A percentile compares a stretch with the other conserved stretches of the same genome.
These are phyloP conservation scores for Hydropotes inermis DNA, from an alignment of 2,113 vertebrate species.

Conservation along the genomic window DNA sequence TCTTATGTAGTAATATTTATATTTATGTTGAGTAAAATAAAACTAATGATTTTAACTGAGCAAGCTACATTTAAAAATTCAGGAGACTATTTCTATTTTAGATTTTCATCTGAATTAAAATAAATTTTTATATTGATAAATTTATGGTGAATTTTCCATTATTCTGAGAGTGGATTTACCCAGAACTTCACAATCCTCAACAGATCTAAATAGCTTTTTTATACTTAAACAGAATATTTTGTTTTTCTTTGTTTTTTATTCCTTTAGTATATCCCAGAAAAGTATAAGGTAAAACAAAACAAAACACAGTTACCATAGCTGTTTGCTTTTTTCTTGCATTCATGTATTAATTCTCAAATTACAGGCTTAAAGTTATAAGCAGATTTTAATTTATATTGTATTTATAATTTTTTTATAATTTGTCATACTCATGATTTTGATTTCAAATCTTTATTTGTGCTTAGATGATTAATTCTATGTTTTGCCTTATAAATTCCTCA, in stretches of 20 bases:
- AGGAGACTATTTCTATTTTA: neutral
- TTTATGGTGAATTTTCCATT: neutral
- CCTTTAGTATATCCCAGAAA: neutral
- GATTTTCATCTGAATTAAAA: neutral
- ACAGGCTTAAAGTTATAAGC: neutral
- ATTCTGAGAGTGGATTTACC: neutral
- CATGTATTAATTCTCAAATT: constrained; percentile 1
- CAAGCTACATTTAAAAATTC: neutral
- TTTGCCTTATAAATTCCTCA: neutral
- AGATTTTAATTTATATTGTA: constrained; percentile 10
- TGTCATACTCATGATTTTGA: neutral
- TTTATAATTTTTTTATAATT: neutral
- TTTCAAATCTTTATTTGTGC: neutral
- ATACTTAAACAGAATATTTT: neutral
- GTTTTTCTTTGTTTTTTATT: neutral
- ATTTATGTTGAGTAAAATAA: neutral
- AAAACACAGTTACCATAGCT: neutral
- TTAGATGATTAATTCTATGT: neutral
- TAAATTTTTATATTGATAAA: neutral
- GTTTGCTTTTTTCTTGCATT: neutral
- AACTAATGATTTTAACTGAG: neutral
- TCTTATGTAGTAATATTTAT: neutral
- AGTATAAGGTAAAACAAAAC: neutral
- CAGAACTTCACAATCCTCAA: neutral
- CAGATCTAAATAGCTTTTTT: neutral